Conservation (phyloP, 2,113 vertebrate species). For the Micronycteris hirsuta region DNA sequence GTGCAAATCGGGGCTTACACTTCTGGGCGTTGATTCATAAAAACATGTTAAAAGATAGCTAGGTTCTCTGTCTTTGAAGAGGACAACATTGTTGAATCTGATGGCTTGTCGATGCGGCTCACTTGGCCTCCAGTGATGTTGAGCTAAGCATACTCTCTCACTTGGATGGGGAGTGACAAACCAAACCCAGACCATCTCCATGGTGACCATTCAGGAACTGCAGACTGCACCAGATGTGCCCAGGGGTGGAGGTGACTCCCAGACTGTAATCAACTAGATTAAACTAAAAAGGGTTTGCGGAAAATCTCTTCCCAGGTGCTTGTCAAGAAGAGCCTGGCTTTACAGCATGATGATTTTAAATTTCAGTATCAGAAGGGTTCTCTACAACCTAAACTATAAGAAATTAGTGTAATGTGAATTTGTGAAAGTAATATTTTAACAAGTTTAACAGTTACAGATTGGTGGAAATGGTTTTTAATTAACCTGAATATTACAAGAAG, state of each 20-base stretch:
- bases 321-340: background rate
- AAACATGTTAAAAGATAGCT: background rate
- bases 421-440: constrained; percentile 28
- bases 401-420: background rate
- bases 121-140: background rate
- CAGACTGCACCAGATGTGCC: background rate
- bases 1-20: background rate
- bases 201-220: background rate
- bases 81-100: background rate
- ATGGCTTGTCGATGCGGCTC: background rate
- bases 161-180: background rate
- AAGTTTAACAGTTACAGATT: background rate
- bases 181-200: background rate
- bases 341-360: background rate
- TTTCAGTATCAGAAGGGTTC: background rate
- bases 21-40: background rate
- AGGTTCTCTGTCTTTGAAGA: background rate
- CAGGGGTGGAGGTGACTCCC: background rate
- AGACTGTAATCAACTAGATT: background rate
- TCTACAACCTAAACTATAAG: background rate
- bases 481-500: constrained; percentile 12
- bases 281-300: background rate
- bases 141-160: background rate
- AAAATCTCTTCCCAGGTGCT: background rate
- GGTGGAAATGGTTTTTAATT: constrained; percentile 43